Conservation (phyloP, 2,888 invertebrate species). For the Belgica antarctica region DNA sequence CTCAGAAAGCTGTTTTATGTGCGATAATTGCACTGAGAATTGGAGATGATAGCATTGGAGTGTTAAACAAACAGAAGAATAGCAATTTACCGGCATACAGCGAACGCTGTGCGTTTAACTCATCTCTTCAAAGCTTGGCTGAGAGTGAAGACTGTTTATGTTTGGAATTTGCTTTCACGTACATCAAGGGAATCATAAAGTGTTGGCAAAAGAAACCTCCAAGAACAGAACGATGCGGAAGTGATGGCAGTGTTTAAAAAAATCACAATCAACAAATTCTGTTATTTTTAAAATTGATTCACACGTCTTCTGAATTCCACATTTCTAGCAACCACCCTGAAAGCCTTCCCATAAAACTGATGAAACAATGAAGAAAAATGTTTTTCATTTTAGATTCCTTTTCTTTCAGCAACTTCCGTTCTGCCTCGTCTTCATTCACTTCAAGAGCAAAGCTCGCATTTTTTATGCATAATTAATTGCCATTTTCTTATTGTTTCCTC, state of each 20-base stretch:
- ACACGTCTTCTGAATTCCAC: too few species aligned
- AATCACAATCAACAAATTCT: too few species aligned
- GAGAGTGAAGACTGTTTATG: constrained; percentile 28
- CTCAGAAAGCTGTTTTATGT: constrained; percentile 34
- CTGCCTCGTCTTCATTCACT: background rate
- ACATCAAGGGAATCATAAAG: constrained; percentile 9
- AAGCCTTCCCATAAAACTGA: too few species aligned
- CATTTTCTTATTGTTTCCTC: constrained; percentile 35
- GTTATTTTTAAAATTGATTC: too few species aligned
- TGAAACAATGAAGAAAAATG: constrained; percentile 25
- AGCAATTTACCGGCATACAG: background rate
- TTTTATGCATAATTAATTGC: constrained; percentile 43
- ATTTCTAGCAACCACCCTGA: too few species aligned
- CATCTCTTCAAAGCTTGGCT: too few species aligned
- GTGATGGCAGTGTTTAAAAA: too few species aligned
- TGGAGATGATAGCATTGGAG: too few species aligned
- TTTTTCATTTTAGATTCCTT: constrained; percentile 1
- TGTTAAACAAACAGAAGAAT: background rate
- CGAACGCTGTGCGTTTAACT: constrained; percentile 15
- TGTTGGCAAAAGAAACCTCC: too few species aligned
- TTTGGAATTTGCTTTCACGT: background rate
- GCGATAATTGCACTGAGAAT: constrained; percentile 41
- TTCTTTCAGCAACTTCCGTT: constrained; percentile 16
- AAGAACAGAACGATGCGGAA: too few species aligned
- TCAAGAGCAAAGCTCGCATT: background rate